phyloP scores from a whole-genome alignment of 2,888 invertebrate species.

The Orthosia cruda region DNA sequence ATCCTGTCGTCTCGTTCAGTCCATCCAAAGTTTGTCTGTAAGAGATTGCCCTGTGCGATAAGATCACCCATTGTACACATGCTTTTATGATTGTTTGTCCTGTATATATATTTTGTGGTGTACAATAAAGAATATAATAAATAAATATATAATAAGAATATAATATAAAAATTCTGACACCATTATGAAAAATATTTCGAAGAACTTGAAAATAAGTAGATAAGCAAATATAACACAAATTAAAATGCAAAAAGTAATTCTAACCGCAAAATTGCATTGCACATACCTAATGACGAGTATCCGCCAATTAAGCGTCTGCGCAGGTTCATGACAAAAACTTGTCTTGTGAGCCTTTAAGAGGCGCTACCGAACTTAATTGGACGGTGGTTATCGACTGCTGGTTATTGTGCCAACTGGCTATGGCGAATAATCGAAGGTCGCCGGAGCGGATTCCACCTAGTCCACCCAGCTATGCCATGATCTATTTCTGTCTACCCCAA shows the following conservation, averaged over 20 bases:
- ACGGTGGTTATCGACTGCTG: constrained; percentile 84
- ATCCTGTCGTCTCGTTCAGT: no score
- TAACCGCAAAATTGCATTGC: constrained; percentile 77
- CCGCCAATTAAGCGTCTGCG: constrained; percentile 87
- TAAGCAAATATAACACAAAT: constrained; percentile 69
- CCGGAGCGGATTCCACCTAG: constrained; percentile 68
- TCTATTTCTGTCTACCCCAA: constrained; percentile 78
- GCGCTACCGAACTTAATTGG: constrained; percentile 91
- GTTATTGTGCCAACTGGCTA: constrained; percentile 79
- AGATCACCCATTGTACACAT: no score
- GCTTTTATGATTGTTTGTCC: no score
- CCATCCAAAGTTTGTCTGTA: no score
- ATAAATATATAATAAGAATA: no score
- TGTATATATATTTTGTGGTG: no score
- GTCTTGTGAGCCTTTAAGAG: constrained; percentile 82
- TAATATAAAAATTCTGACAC: not conserved
- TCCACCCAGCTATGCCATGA: constrained; percentile 60
- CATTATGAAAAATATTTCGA: constrained; percentile 1
- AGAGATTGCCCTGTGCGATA: no score
- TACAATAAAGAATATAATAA: no score
- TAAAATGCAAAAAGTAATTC: constrained; percentile 74
- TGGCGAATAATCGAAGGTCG: constrained; percentile 84
- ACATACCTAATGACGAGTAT: constrained; percentile 88
- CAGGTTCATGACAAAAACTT: constrained; percentile 86
- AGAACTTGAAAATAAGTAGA: constrained; percentile 23